These are phyloP conservation scores for Hiodon tergisus DNA, from an alignment of 2,113 vertebrate species.

Conservation along the genomic window DNA sequence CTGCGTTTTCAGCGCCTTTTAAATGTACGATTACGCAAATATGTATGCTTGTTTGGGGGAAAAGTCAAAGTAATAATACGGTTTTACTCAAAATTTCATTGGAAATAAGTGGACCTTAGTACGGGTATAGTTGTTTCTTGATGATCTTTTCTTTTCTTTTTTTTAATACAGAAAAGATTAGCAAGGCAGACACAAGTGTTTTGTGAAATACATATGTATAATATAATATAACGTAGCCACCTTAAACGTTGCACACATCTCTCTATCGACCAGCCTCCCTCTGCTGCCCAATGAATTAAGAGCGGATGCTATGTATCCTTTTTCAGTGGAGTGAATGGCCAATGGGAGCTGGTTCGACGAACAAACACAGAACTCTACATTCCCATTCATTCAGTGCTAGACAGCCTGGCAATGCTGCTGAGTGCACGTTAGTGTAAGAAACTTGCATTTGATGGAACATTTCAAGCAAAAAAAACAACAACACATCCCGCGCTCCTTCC, in stretches of 20 bases:
- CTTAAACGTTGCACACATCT: slow-evolving; percentile 55
- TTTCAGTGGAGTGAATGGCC: slow-evolving; percentile 60
- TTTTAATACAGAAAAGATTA: too few species aligned
- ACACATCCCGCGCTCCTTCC: background rate
- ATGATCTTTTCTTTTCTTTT: too few species aligned
- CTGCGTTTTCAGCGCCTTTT: background rate
- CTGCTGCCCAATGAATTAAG: slow-evolving; percentile 65
- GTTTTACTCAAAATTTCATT: background rate
- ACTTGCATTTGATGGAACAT: slow-evolving; percentile 19
- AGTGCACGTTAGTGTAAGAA: slow-evolving; percentile 29
- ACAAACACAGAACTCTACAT: slow-evolving; percentile 59
- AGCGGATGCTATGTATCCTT: slow-evolving; percentile 72
- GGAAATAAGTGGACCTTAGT: too few species aligned
- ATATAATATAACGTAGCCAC: slow-evolving; percentile 38
- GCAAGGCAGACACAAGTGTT: too few species aligned
- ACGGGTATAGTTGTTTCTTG: too few species aligned
- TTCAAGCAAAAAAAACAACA: background rate
- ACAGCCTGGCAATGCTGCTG: slow-evolving; percentile 44
- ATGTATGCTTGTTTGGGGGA: background rate
- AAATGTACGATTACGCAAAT: slow-evolving; percentile 9
- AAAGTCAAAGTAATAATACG: slow-evolving; percentile 32
- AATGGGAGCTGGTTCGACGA: slow-evolving; percentile 59
- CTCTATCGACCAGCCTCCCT: slow-evolving; percentile 48
- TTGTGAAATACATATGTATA: too few species aligned
- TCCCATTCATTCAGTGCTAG: slow-evolving; percentile 67